Evolutionary conservation across 2,113 vertebrate species (phyloP).

Genomic region (Solenodon paradoxus): DNA sequence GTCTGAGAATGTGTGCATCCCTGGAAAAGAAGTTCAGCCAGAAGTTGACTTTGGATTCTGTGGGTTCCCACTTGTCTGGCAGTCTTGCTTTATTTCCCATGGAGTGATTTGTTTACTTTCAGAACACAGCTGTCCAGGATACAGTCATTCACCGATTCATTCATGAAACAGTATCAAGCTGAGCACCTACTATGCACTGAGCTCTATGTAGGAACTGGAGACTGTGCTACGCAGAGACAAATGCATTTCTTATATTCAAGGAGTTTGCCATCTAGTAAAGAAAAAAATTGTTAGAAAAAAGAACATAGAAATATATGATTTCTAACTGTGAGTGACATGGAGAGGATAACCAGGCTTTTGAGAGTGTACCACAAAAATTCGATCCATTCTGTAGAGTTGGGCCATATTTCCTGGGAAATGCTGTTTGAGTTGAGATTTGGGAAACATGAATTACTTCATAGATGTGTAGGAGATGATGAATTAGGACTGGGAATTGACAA

Average conservation of each 20-base stretch:
- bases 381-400: neutral
- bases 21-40: no score
- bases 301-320: neutral
- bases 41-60: neutral
- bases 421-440: neutral
- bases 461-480: neutral
- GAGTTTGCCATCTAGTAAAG: neutral
- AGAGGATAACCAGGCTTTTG: neutral
- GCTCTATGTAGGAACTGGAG: neutral
- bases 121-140: neutral
- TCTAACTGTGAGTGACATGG: neutral
- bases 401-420: neutral
- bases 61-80: neutral
- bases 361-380: neutral
- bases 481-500: neutral
- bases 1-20: neutral
- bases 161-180: neutral
- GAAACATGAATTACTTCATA: neutral
- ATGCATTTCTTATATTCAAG: neutral
- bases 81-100: neutral
- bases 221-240: neutral
- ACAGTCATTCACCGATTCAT: neutral
- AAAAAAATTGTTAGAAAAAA: neutral
- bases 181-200: neutral
- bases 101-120: neutral